Base-by-base conservation (phyloP, 2,113 vertebrate species). In the Boleophthalmus pectinirostris region DNA sequence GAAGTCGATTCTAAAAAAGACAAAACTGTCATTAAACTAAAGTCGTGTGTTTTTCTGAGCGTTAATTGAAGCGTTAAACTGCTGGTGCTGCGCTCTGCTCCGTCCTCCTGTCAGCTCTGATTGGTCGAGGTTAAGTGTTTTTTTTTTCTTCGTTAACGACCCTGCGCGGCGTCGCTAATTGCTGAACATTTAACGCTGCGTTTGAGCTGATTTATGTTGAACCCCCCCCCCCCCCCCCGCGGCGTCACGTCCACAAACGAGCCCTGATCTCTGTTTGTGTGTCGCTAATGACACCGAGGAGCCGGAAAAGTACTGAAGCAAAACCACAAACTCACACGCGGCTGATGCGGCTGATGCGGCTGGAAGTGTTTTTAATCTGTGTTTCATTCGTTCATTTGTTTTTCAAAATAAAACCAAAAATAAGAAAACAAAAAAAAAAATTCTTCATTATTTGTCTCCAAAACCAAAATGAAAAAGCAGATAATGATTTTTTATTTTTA, bases 271-370 rank as follows among this genome's bases (percentile, higher is more conserved):
- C 29, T 82, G 45, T 35, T 18, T 65, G 71, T 78, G 82, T 81
- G 70, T 67, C 77, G 79, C 49, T 73, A 78, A 86, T 83, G 75
- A 81, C 61, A 46, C 3, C 33, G 25, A 53, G 43, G 69, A 18
- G 54, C 78, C 29, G 70, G 24, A 18, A 14, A 25, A 21, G 11
- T 14, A 21, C 56, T 58, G 56, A 11, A 13, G 14, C 23, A 21
- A 5, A 12, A 16, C 5, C 18, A 61, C 18, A 61, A 35, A 35
- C 2, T 33, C 29, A 24, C 13, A 10, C 2, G 56, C 56, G 23
- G 56, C 56, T 23, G 24, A 57, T 78, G 65, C 11, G 56, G 70
- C 51, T 38, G 6, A 38, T 6, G 35, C 29, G 4, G 35, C 35
- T 35, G 6, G 9, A 47, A 47, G 46, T n/a, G n/a, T n/a, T n/a